A percentile compares a stretch with the other conserved stretches of the same genome.
These are phyloP conservation scores for Kryptolebias ocellatus DNA, from an alignment of 2,797 vertebrate genomes.

Conservation along the genomic window DNA sequence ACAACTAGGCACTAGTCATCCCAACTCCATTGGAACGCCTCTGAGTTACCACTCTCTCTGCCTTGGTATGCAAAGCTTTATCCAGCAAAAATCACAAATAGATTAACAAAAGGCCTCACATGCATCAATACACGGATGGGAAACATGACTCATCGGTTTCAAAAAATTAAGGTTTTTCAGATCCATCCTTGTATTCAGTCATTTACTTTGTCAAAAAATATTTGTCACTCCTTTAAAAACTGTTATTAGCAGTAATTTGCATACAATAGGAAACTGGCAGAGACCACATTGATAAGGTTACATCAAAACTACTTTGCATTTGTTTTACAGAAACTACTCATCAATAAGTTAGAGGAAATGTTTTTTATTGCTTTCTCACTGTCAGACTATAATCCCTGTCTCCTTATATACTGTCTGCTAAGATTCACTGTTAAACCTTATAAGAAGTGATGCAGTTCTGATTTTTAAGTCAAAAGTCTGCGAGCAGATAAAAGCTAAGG, in stretches of 20 bases:
- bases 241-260: too few species aligned
- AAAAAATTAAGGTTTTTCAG: neutral
- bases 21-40: conserved; percentile 66
- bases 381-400: neutral
- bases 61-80: conserved; percentile 73
- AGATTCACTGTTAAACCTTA: neutral
- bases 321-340: too few species aligned
- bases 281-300: too few species aligned
- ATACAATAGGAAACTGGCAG: too few species aligned
- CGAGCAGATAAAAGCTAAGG: conserved; percentile 12
- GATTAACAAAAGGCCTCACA: conserved; percentile 51
- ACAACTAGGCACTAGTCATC: conserved; percentile 67
- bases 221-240: too few species aligned
- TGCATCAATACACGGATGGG: conserved; percentile 38
- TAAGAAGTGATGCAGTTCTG: conserved; percentile 3
- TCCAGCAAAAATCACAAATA: conserved; percentile 61
- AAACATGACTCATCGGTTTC: conserved; percentile 15
- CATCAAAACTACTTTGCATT: too few species aligned
- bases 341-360: too few species aligned
- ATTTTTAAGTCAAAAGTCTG: conserved; percentile 1
- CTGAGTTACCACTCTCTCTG: conserved; percentile 70
- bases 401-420: neutral
- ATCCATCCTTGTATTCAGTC: neutral
- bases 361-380: neutral
- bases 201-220: too few species aligned